Conservation (phyloP, 2,113 vertebrate species). For the Rhizomys pruinosus region DNA sequence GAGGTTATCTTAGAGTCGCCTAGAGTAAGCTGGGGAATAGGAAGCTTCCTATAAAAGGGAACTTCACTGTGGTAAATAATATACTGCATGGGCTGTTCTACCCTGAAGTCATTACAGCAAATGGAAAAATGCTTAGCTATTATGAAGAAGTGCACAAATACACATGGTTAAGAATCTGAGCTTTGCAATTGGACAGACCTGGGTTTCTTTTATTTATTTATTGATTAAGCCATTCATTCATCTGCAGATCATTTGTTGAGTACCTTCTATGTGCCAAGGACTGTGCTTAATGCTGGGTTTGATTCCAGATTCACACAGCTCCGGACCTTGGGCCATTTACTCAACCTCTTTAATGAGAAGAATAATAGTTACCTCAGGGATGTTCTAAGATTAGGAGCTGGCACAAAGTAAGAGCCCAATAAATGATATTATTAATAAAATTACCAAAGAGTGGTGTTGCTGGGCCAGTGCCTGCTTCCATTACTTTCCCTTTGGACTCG, state of each 20-base stretch:
- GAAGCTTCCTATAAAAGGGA: background rate
- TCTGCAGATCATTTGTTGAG: background rate
- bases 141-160: background rate
- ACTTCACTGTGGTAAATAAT: background rate
- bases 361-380: slow-evolving; percentile 54
- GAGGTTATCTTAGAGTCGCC: background rate
- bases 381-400: slow-evolving; percentile 64
- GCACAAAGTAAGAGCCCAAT: slow-evolving; percentile 64
- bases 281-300: slow-evolving; percentile 18
- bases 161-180: background rate
- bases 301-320: slow-evolving; percentile 21
- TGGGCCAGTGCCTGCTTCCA: slow-evolving; percentile 20
- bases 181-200: background rate
- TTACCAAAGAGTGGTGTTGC: slow-evolving; percentile 33
- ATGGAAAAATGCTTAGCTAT: background rate
- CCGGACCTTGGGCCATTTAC: slow-evolving; percentile 47
- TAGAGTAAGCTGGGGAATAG: background rate
- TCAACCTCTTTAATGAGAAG: slow-evolving; percentile 63
- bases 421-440: slow-evolving; percentile 70
- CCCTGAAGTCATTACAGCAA: background rate
- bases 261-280: slow-evolving; percentile 12
- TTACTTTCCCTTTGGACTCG: slow-evolving; percentile 16
- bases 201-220: background rate
- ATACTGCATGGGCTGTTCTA: background rate
- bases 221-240: background rate